These are phyloP conservation scores for Pyrocoelia pectoralis DNA, from an alignment of 2,888 invertebrate genomes.

Conservation along the genomic window DNA sequence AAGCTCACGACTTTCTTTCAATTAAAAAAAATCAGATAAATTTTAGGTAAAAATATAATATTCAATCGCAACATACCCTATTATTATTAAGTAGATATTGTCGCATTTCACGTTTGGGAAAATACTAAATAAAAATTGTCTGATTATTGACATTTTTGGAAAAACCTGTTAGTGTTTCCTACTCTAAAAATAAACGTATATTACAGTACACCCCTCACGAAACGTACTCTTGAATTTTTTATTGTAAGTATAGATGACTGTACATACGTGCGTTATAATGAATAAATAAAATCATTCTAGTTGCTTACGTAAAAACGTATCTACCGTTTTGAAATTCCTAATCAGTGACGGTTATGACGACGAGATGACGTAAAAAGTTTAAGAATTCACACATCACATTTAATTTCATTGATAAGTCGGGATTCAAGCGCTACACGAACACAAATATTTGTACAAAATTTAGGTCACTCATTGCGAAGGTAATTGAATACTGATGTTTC, in stretches of 20 bases:
- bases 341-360: constrained; percentile 7
- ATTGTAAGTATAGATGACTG: not conserved
- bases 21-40: no score
- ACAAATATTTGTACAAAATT: constrained; percentile 13
- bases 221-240: no score
- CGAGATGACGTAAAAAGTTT: not conserved
- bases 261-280: no score
- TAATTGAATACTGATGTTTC: constrained; percentile 3
- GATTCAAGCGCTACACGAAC: not conserved
- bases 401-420: constrained; percentile 3
- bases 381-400: not conserved
- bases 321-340: not conserved
- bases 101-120: no score
- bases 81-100: no score
- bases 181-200: constrained; percentile 1
- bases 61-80: no score
- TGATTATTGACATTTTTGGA: constrained; percentile 5
- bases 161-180: constrained; percentile 3
- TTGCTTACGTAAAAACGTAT: not conserved
- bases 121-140: not conserved
- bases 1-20: no score
- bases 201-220: not conserved
- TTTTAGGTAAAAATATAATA: no score
- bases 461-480: constrained; percentile 16
- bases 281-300: not conserved